These are phyloP conservation scores for Cryptotermes secundus DNA, from an alignment of 1,140 invertebrate species.

Conservation along the genomic window DNA sequence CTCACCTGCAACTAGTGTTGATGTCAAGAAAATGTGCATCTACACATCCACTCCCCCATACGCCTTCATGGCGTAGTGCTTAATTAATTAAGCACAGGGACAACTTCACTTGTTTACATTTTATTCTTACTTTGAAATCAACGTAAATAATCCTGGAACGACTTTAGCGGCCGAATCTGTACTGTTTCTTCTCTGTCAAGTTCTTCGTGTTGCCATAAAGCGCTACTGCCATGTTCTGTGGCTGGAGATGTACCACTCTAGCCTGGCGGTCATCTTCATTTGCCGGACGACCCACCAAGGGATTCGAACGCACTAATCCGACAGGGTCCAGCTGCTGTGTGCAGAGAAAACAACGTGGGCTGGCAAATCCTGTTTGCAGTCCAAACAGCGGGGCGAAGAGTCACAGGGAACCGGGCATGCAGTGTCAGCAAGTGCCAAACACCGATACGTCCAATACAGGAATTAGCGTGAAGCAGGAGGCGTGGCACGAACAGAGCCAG, in stretches of 20 bases:
- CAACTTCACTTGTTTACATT: too few species aligned
- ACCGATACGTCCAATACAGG: background rate
- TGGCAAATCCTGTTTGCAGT: slow-evolving; percentile 29
- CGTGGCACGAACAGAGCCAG: background rate
- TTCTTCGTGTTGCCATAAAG: too few species aligned
- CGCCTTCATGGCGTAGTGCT: too few species aligned
- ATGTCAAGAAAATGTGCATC: too few species aligned
- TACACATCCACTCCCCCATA: too few species aligned
- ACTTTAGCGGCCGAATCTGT: too few species aligned
- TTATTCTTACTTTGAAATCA: too few species aligned
- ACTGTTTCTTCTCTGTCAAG: too few species aligned
- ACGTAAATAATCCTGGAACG: too few species aligned
- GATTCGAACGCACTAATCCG: slow-evolving; percentile 22
- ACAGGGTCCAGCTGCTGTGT: slow-evolving; percentile 24
- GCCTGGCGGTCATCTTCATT: background rate
- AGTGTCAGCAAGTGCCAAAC: background rate
- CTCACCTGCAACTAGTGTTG: too few species aligned
- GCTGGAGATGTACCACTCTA: background rate
- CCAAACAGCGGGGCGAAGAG: slow-evolving; percentile 29
- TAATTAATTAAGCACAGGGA: too few species aligned
- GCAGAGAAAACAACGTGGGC: slow-evolving; percentile 29
- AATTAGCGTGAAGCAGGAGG: background rate
- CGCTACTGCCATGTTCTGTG: background rate
- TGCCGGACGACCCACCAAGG: background rate
- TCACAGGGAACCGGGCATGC: slow-evolving; percentile 19